These are phyloP conservation scores for Chaenocephalus aceratus DNA, from an alignment of 2,113 vertebrate genomes.

Conservation along the genomic window DNA sequence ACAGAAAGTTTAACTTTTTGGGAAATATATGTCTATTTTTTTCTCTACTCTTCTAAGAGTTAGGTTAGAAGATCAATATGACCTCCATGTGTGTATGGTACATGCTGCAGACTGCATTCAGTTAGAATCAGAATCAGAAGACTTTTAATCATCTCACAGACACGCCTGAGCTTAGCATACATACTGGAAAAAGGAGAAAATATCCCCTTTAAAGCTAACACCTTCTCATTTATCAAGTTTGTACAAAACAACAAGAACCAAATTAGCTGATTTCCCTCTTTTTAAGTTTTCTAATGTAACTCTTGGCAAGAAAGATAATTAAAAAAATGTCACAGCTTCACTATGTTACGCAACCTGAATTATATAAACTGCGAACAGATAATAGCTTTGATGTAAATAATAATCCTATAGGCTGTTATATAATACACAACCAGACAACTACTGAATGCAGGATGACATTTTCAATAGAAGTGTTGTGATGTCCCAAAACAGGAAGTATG, in stretches of 20 bases:
- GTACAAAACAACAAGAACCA: background rate
- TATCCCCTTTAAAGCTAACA: background rate
- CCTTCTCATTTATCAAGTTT: background rate
- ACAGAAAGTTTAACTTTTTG: background rate
- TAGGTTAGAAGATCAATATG: background rate
- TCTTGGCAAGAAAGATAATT: background rate
- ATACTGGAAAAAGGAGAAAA: background rate
- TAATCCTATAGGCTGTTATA: background rate
- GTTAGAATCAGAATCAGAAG: background rate
- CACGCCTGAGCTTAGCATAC: background rate
- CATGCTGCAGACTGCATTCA: background rate
- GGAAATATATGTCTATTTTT: background rate
- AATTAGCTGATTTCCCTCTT: background rate
- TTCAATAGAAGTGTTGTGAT: slow-evolving; percentile 28
- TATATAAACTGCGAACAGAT: background rate
- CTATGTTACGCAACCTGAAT: too few species aligned
- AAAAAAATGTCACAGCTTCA: background rate
- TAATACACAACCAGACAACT: background rate
- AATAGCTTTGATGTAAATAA: background rate
- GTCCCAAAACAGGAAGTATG: slow-evolving; percentile 85
- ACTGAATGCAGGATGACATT: background rate
- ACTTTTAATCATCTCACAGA: too few species aligned
- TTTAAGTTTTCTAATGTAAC: background rate
- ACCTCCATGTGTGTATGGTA: background rate
- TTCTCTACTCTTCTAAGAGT: background rate